Evolutionary conservation across 2,113 vertebrate genomes (phyloP), one percentile per base, ranked within the genome.

Genomic region (Lonchura striata): DNA sequence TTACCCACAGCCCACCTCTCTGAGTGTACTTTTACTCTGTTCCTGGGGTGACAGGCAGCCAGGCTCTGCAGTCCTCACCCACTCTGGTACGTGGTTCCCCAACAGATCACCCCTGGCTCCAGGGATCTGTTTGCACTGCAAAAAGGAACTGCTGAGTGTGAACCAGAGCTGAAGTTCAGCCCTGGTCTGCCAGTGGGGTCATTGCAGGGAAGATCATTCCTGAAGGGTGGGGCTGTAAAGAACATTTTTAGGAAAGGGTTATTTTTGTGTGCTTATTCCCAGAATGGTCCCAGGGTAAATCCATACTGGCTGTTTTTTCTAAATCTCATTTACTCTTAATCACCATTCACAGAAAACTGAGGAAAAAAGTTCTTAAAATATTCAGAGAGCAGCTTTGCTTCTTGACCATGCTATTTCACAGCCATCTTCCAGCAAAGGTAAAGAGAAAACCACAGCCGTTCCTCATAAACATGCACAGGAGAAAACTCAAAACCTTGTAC

Each of bases 181-280:
- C 37, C 63, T 61, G 15, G 3, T 14, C 80, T 86, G 54, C 33
- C 80, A 59, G 13, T 61, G 56, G 41, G 28, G 47, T 42, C 5
- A 2, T 35, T 54, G 39, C 81, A 39, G 56, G 88, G 66, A 56
- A 23, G 1, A 42, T 33, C 1, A 0, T 37, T 88, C 69, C 88
- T 82, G 66, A 60, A 90, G 90, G 83, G 65, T 66, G 86, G 20
- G 75, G 63, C 33, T 61, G 19, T 25, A 61, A 78, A 47, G 68
- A 66, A 66, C 59, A n/a, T 50, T 68, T 94, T 80, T 63, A 92
- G 85, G 41, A 94, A 92, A 89, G 52, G 24, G 27, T 71, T 86
- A 59, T 72, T 86, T 88, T 41, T 56, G 27, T 88, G 88, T 92
- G 50, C 22, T 82, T 52, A 31, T 79, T 80, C 39, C 46, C 52